Percentiles rank a stretch among this genome's conserved stretches.
Conservation (phyloP, 2,888 invertebrate species). For the Hirtodrosophila histrioides region DNA sequence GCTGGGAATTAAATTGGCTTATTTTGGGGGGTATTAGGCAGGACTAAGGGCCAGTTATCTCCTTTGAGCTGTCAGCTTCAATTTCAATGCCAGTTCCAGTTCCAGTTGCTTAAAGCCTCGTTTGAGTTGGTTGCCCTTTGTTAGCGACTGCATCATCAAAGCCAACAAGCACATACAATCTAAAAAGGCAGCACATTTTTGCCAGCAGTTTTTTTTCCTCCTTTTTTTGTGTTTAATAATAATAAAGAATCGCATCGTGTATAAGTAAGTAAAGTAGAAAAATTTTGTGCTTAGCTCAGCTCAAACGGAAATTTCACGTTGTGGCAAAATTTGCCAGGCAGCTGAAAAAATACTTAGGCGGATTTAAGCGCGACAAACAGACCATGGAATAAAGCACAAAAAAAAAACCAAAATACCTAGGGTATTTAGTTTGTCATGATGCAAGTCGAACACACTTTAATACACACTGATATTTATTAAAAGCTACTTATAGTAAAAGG, state of each 20-base stretch:
- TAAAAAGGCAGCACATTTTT: slow-evolving; percentile 20
- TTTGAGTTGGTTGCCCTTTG: slow-evolving; percentile 27
- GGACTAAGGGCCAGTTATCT: slow-evolving; percentile 15
- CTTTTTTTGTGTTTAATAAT: slow-evolving; percentile 66
- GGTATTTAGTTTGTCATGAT: not conserved
- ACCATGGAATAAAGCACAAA: slow-evolving; percentile 20
- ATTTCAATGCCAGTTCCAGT: not conserved
- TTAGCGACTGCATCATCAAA: slow-evolving; percentile 46
- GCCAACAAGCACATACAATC: slow-evolving; percentile 20
- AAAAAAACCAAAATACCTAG: slow-evolving; percentile 20
- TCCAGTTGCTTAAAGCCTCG: slow-evolving; percentile 45
- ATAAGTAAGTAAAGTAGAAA: slow-evolving; percentile 69
- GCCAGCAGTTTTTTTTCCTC: slow-evolving; percentile 16
- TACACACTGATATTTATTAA: not conserved
- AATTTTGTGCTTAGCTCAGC: slow-evolving; percentile 78
- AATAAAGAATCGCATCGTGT: slow-evolving; percentile 68
- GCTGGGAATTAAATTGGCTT: slow-evolving; percentile 76
- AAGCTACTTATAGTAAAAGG: too few species aligned
- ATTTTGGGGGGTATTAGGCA: slow-evolving; percentile 44
- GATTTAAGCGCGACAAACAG: slow-evolving; percentile 78
- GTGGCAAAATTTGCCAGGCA: slow-evolving; percentile 62
- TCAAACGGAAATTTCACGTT: slow-evolving; percentile 74
- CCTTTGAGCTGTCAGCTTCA: not conserved
- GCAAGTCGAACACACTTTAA: slow-evolving; percentile 20
- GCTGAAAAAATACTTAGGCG: slow-evolving; percentile 73